These are phyloP conservation scores for Cariama cristata DNA, from an alignment of 2,113 vertebrate genomes.

Conservation along the genomic window DNA sequence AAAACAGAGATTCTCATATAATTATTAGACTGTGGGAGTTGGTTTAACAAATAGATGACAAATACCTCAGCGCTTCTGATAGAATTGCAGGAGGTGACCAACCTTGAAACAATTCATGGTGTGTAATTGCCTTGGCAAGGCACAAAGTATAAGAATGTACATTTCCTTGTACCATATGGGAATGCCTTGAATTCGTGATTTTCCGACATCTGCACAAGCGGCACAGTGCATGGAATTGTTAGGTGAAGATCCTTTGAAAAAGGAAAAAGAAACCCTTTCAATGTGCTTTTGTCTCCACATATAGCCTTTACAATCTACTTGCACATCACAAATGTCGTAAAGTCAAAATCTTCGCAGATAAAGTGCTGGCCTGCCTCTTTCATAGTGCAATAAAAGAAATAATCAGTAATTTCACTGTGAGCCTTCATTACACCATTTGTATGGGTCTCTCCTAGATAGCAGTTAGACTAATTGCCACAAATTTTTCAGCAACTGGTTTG, in stretches of 20 bases:
- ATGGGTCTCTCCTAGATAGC: background rate
- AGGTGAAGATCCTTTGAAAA: background rate
- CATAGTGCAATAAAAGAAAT: background rate
- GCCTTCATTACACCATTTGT: background rate
- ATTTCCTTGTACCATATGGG: background rate
- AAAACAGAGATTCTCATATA: background rate
- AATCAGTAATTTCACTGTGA: background rate
- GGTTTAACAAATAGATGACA: conserved; percentile 22
- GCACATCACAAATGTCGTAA: background rate
- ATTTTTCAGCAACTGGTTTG: conserved; percentile 2
- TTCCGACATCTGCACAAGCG: background rate
- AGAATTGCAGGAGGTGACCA: conserved; percentile 30
- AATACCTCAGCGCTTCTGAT: background rate
- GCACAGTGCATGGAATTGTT: background rate
- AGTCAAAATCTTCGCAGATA: conserved; percentile 1
- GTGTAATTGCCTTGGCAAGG: conserved; percentile 46
- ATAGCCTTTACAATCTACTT: background rate
- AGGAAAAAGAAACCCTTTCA: background rate
- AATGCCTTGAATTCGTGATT: conserved; percentile 38
- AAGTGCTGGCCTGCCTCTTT: background rate
- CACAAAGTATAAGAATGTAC: conserved; percentile 11
- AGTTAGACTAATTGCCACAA: conserved; percentile 14
- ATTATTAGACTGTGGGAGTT: background rate
- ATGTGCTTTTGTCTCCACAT: background rate
- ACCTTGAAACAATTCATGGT: conserved; percentile 50